Evolutionary conservation across 64 coral and sea anemone genomes (phyloP).

Genomic region (Porites australiensis): DNA sequence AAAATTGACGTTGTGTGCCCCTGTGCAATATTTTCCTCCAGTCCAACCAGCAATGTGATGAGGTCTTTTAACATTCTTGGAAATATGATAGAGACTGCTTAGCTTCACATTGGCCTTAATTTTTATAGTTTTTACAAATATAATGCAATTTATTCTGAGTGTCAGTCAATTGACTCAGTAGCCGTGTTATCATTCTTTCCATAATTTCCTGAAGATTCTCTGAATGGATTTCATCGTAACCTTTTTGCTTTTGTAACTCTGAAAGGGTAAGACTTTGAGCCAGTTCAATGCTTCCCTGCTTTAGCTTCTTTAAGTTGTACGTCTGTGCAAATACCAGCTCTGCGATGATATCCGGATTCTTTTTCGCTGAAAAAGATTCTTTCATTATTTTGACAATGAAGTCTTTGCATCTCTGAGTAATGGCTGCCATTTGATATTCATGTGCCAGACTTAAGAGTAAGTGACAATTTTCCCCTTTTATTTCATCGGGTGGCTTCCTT

Average conservation of each 20-base stretch:
- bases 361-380: background rate
- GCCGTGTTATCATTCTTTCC: background rate
- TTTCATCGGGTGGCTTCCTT: background rate
- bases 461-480: conserved; percentile 49
- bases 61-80: too few species aligned
- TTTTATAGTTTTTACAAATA: too few species aligned
- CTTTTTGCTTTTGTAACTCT: background rate
- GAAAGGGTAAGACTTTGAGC: background rate
- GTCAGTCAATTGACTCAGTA: background rate
- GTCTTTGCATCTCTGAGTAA: background rate
- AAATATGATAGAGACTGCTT: too few species aligned
- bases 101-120: background rate
- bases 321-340: background rate
- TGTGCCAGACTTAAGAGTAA: conserved; percentile 55
- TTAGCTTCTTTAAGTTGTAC: background rate
- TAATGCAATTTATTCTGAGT: too few species aligned
- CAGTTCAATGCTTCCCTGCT: background rate
- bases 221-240: background rate
- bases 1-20: too few species aligned
- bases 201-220: background rate
- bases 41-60: too few species aligned
- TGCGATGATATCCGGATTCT: background rate
- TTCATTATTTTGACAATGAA: background rate
- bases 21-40: too few species aligned
- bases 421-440: conserved; percentile 68